These are phyloP conservation scores for Troides helena DNA, from an alignment of 2,888 invertebrate species.

Conservation along the genomic window DNA sequence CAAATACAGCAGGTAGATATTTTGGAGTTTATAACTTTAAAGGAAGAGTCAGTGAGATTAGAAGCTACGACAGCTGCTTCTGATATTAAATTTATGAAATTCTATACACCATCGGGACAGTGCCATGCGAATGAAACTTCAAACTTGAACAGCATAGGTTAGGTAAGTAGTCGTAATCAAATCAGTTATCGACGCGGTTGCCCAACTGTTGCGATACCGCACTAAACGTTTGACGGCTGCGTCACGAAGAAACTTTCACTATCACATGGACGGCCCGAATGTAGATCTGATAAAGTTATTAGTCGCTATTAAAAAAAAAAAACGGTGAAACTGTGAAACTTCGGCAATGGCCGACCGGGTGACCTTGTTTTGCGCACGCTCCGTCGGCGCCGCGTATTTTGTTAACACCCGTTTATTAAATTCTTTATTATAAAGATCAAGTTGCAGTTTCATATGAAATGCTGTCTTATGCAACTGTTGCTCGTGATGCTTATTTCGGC, in stretches of 20 bases:
- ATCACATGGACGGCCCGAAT: conserved; percentile 45
- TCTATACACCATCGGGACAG: neutral
- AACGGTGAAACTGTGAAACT: conserved; percentile 51
- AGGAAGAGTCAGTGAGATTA: neutral
- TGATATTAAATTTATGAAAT: neutral
- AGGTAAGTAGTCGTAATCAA: conserved; percentile 39
- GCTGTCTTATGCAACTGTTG: conserved; percentile 13
- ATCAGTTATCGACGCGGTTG: conserved; percentile 47
- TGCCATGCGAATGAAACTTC: neutral
- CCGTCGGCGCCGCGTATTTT: conserved; percentile 48
- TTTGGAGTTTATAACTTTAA: no score
- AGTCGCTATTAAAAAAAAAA: conserved; percentile 41
- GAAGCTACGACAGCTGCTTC: neutral
- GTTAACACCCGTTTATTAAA: conserved; percentile 45
- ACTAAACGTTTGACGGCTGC: conserved; percentile 17
- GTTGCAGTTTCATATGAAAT: conserved; percentile 16
- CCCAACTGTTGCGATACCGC: conserved; percentile 33
- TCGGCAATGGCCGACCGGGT: conserved; percentile 41
- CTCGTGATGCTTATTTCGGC: no score
- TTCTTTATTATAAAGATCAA: conserved; percentile 30
- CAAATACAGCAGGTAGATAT: no score
- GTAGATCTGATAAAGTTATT: conserved; percentile 42
- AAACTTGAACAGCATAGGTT: conserved; percentile 23
- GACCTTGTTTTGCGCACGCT: conserved; percentile 58
- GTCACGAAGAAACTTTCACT: conserved; percentile 54